Evolutionary conservation across 2,113 vertebrate genomes (phyloP).

Genomic region (Rhinoptilus africanus): DNA sequence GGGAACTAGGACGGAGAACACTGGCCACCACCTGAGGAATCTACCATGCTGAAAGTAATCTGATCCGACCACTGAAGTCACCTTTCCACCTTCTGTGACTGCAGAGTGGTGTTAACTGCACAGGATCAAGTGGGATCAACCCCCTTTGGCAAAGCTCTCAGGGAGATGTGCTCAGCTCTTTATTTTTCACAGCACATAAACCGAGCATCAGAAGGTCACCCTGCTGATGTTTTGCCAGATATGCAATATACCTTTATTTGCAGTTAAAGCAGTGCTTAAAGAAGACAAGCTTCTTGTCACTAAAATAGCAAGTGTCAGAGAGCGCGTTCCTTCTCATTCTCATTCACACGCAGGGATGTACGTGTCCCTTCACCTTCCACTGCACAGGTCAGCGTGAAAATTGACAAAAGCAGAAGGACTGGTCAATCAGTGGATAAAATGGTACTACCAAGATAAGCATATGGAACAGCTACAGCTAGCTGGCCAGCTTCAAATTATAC

Average conservation of each 20-base stretch:
- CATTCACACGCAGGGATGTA: not conserved
- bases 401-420: not conserved
- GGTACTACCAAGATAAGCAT: not conserved
- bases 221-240: conserved; percentile 25
- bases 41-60: not conserved
- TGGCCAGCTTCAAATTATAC: not conserved
- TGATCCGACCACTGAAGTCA: not conserved
- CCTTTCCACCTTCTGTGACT: not conserved
- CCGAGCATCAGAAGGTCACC: not conserved
- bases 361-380: not conserved
- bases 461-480: not conserved
- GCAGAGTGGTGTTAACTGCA: not conserved
- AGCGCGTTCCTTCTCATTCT: not conserved
- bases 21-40: not conserved
- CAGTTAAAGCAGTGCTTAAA: not conserved
- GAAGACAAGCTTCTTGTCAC: not conserved
- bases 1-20: not conserved
- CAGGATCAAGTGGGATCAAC: not conserved
- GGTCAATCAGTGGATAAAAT: not conserved
- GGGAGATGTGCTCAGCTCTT: not conserved
- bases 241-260: conserved; percentile 15
- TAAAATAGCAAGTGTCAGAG: not conserved
- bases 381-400: not conserved
- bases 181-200: conserved; percentile 15
- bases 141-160: not conserved